Conservation (phyloP, 2,888 invertebrate species). For the Dolichopus griseipennis region DNA sequence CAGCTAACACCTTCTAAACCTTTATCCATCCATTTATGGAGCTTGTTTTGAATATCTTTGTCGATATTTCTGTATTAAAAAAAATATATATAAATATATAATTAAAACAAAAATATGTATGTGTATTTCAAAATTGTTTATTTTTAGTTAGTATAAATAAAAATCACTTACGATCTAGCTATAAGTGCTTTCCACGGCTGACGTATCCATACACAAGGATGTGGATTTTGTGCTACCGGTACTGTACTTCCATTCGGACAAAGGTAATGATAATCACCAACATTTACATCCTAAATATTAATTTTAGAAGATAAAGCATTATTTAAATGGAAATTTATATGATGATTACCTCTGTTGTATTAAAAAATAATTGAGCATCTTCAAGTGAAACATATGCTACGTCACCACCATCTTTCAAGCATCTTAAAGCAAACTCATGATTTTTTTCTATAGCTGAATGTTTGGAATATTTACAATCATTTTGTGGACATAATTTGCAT, state of each 20-base stretch:
- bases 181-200: constrained; percentile 55
- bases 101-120: no score
- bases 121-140: no score
- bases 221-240: constrained; percentile 24
- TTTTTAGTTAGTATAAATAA: no score
- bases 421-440: constrained; percentile 48
- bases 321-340: background rate
- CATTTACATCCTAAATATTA: constrained; percentile 17
- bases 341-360: background rate
- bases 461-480: constrained; percentile 29
- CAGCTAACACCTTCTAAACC: background rate
- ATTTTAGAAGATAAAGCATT: background rate
- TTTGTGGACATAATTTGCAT: constrained; percentile 43
- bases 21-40: background rate
- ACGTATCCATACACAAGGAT: constrained; percentile 53
- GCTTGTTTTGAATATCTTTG: background rate
- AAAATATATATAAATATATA: no score
- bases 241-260: constrained; percentile 33
- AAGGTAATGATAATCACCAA: constrained; percentile 29
- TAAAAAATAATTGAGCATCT: constrained; percentile 29
- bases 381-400: constrained; percentile 48
- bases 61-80: background rate
- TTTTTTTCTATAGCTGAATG: constrained; percentile 8
- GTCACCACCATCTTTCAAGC: constrained; percentile 47
- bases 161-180: constrained; percentile 19